Evolutionary conservation across 2,113 vertebrate species (phyloP), one percentile per base, ranked within the genome.

Genomic region (Pogona vitticeps): DNA sequence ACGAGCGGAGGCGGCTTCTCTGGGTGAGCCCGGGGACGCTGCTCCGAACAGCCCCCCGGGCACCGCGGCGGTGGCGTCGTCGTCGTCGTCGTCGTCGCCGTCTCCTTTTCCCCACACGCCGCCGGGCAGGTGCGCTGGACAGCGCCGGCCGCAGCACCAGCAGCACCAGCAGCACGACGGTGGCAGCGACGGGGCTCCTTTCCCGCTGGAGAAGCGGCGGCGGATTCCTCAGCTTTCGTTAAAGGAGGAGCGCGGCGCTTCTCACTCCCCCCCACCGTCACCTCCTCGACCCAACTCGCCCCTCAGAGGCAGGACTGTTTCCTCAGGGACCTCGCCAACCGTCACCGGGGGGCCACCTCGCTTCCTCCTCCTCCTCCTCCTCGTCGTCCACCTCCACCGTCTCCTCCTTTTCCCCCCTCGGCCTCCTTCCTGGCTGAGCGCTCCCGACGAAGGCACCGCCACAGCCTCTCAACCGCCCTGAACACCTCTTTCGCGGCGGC

Each of bases 1-100:
- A 90, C 88, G 91, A 91, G 91, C 87, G 92, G 92, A 86, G 92
- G 91, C 91, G 88, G 90, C 88, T 88, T 77, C 78, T 86, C 13
- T 70, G 76, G 52, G 17, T 33, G 81, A 72, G 81, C 77, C 84
- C 84, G 78, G 84, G 84, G 90, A 77, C 82, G 84, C 90, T 33
- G 90, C 88, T 92, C 89, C 65, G 83, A 13, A 36, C 86, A 80
- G 59, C 85, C 85, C 85, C 46, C 68, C 10, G 85, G 76, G 88
- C 85, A 73, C 42, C 82, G 81, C 70, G 85, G 78, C 3, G 89
- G 88, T 87, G 83, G 88, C 71, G 17, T 13, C 17, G 21, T n/a
- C n/a, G 77, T 56, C 33, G 72, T 81, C 78, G 76, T 80, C 90
- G 72, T 89, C 88, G 36, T 76, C 84, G 9, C 86, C 82, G 72